Conservation (phyloP, 2,113 vertebrate species). For the Piprites chloris region DNA sequence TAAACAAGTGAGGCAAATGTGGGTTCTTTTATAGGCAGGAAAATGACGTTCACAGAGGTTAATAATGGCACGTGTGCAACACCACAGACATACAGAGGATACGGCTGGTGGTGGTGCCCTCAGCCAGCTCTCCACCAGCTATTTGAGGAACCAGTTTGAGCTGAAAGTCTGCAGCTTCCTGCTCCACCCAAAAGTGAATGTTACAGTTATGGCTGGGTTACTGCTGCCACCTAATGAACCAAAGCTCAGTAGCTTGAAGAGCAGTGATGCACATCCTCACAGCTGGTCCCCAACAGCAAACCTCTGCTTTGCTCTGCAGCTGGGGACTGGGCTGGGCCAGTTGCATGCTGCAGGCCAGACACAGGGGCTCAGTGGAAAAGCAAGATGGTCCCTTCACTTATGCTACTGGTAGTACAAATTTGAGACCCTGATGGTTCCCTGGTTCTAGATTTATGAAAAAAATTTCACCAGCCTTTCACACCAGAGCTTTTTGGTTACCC, state of each 20-base stretch:
- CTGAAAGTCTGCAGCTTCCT: neutral
- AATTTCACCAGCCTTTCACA: fast-evolving
- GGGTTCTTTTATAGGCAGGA: neutral
- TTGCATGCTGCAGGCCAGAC: neutral
- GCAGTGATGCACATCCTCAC: fast-evolving
- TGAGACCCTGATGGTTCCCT: neutral
- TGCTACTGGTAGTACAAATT: neutral
- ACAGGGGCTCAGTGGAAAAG: neutral
- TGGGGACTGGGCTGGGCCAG: no score
- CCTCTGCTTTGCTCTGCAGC: neutral
- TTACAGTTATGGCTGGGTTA: neutral
- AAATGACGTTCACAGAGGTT: fast-evolving
- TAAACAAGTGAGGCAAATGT: fast-evolving
- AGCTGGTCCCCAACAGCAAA: neutral
- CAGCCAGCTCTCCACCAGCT: neutral
- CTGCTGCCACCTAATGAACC: constrained; percentile 9
- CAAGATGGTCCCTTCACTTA: fast-evolving
- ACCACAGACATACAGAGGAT: neutral
- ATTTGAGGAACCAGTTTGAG: no score
- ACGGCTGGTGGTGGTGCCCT: fast-evolving
- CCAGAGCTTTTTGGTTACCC: neutral
- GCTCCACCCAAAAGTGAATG: neutral
- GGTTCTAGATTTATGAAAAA: neutral
- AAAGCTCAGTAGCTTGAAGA: neutral
- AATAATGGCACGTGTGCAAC: fast-evolving